Conservation (phyloP, 2,113 vertebrate species). For the Collichthys lucidus region DNA sequence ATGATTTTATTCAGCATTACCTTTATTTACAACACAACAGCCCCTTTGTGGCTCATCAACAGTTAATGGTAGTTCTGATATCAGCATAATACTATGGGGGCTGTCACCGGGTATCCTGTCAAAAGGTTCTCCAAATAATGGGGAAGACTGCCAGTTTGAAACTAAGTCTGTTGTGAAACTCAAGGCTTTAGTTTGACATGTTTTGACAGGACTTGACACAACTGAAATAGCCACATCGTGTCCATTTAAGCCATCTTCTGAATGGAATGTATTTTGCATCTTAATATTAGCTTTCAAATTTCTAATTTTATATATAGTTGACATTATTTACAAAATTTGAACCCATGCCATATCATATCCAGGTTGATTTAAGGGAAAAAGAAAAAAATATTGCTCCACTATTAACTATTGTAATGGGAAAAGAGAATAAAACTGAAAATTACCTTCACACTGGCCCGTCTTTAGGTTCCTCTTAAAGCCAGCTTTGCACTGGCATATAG, state of each 20-base stretch:
- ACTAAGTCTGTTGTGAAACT: background rate
- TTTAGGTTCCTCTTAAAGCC: conserved; percentile 94
- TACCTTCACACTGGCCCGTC: conserved; percentile 95
- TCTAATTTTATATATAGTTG: background rate
- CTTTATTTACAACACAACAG: background rate
- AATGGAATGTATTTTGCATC: background rate
- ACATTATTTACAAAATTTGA: background rate
- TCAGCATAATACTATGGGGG: background rate
- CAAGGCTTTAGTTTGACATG: background rate
- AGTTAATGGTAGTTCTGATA: background rate
- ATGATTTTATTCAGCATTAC: background rate
- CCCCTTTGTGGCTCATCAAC: background rate
- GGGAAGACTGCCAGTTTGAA: background rate
- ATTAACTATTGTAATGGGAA: background rate
- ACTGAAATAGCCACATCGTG: background rate
- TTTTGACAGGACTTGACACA: background rate
- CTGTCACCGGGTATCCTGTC: background rate
- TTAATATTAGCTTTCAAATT: background rate
- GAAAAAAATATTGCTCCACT: background rate
- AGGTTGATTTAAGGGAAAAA: background rate
- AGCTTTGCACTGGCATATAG: conserved; percentile 92
- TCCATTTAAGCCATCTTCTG: background rate
- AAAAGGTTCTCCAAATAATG: background rate
- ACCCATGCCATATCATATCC: background rate
- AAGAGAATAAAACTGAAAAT: background rate